Evolutionary conservation across 2,797 vertebrate species (phyloP).

Genomic region (Sylvilagus floridanus): DNA sequence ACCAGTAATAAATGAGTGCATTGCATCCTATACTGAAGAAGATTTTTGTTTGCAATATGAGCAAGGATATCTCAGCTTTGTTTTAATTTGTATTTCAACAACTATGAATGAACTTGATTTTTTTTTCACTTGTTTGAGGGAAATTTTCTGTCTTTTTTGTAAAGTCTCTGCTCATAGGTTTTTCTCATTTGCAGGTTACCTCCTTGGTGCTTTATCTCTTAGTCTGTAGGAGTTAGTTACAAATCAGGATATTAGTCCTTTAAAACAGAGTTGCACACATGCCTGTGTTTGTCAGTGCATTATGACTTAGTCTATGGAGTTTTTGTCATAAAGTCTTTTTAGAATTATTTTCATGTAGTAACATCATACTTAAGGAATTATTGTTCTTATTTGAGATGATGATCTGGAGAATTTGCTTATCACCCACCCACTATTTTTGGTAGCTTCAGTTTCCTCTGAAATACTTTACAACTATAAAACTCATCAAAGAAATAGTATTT

Average conservation of each 20-base stretch:
- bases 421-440: not conserved
- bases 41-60: not conserved
- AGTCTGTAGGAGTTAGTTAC: not conserved
- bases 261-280: not conserved
- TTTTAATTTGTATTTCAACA: not conserved
- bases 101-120: not conserved
- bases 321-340: not conserved
- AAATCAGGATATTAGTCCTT: not conserved
- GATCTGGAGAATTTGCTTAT: not conserved
- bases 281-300: not conserved
- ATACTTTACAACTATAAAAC: not conserved
- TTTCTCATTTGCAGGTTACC: not conserved
- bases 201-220: not conserved
- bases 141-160: not conserved
- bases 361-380: not conserved
- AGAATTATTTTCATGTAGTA: not conserved
- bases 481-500: not conserved
- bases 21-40: not conserved
- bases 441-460: not conserved
- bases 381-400: not conserved
- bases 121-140: not conserved
- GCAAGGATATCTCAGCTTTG: not conserved
- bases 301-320: not conserved
- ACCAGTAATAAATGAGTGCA: not conserved
- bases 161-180: not conserved